A percentile compares a stretch with the other conserved stretches of the same genome.
Conservation (phyloP, 2,797 vertebrate genomes). For the Jordanella pulchra region DNA sequence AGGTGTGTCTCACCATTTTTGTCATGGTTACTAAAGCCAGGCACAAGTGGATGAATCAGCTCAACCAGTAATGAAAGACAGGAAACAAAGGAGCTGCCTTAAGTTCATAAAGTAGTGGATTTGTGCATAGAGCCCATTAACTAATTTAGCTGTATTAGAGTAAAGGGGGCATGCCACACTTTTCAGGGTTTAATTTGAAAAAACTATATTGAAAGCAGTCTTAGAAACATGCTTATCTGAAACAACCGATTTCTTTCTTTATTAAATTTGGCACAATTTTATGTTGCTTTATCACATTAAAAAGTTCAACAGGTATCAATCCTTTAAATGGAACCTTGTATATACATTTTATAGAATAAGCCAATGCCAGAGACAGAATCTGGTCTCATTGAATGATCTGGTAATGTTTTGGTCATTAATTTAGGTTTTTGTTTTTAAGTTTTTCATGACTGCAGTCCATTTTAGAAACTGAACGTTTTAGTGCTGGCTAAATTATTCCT, state of each 20-base stretch:
- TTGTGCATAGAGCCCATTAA: too few relatives aligned
- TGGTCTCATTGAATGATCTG: not conserved
- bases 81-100: too few relatives aligned
- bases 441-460: not conserved
- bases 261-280: not conserved
- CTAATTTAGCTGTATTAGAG: not conserved
- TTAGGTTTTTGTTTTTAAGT: too few relatives aligned
- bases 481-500: not conserved
- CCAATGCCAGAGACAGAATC: not conserved
- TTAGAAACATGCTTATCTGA: not conserved
- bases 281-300: not conserved
- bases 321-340: not conserved
- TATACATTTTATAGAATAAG: not conserved
- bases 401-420: not conserved
- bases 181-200: not conserved
- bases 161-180: not conserved
- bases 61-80: too few relatives aligned
- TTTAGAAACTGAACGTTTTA: not conserved
- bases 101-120: too few relatives aligned
- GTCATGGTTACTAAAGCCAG: too few relatives aligned
- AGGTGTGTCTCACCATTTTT: too few relatives aligned
- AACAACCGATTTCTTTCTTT: not conserved
- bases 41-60: too few relatives aligned
- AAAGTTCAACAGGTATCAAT: not conserved
- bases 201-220: too few relatives aligned